These are phyloP conservation scores for Megaceryle maxima DNA, from an alignment of 2,113 vertebrate genomes.

Conservation along the genomic window DNA sequence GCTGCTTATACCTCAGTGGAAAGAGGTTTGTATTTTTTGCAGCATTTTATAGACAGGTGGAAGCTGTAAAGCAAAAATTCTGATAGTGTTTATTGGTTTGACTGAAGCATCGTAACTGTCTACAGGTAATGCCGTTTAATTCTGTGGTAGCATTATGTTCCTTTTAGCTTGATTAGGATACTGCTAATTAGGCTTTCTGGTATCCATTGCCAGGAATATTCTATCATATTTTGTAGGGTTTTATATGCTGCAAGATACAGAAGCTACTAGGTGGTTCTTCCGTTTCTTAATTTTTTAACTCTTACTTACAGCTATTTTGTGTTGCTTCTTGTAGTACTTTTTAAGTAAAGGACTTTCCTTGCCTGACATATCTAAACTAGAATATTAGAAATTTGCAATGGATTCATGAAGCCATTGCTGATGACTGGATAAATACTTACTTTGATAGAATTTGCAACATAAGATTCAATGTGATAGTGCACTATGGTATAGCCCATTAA, in stretches of 20 bases:
- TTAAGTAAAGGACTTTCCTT: neutral
- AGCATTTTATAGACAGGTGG: neutral
- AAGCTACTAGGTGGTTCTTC: neutral
- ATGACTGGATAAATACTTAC: neutral
- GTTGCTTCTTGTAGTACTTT: neutral
- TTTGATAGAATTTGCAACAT: neutral
- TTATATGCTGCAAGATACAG: neutral
- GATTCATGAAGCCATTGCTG: neutral
- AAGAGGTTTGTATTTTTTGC: slow-evolving; percentile 82
- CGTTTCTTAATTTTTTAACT: neutral
- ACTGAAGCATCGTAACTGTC: neutral
- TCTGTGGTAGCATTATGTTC: neutral
- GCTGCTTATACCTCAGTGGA: slow-evolving; percentile 95
- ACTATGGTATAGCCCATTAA: neutral
- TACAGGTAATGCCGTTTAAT: neutral
- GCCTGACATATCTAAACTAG: neutral
- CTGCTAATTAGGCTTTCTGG: neutral
- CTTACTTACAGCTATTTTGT: neutral
- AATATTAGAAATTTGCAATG: neutral
- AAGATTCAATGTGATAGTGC: neutral
- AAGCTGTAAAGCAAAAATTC: neutral
- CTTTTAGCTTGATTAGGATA: neutral
- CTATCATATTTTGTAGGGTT: neutral
- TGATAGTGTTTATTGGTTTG: neutral
- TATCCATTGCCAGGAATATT: neutral